Evolutionary conservation across 35 echinoderm and acorn worm genomes (phyloP).

Genomic region (Hemicentrotus pulcherrimus): DNA sequence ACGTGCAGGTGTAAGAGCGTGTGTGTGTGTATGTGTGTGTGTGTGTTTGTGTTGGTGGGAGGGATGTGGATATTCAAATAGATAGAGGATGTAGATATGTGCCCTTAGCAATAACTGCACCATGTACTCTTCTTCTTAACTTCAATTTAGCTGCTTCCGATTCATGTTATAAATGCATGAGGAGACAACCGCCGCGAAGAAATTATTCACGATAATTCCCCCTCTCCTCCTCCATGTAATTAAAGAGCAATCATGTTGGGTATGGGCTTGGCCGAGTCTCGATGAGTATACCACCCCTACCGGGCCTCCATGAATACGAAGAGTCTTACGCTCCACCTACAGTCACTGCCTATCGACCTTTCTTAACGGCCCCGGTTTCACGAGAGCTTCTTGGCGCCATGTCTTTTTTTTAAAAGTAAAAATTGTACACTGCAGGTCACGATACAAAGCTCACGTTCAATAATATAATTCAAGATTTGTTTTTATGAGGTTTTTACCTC

Average conservation of each 20-base stretch:
- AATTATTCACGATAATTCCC: background rate
- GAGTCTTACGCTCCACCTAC: background rate
- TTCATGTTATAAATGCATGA: background rate
- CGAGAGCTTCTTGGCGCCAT: background rate
- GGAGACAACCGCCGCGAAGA: background rate
- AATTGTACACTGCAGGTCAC: background rate
- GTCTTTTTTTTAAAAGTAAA: background rate
- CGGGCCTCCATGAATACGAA: background rate
- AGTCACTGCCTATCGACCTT: background rate
- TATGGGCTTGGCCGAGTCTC: background rate
- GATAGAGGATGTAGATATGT: background rate
- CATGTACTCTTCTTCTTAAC: background rate
- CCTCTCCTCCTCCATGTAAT: background rate
- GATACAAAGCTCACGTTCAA: too few relatives aligned
- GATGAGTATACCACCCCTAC: background rate
- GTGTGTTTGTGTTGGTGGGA: background rate
- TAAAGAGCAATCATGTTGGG: slow-evolving; percentile 11
- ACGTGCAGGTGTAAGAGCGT: too few relatives aligned
- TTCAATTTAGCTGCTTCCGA: background rate
- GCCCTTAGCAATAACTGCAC: background rate
- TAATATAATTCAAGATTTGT: too few relatives aligned
- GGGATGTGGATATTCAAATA: background rate
- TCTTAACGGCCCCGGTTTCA: background rate
- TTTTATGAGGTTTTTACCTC: too few relatives aligned
- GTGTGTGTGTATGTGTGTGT: background rate